Percentiles rank a stretch among this genome's conserved stretches.
Conservation (phyloP, 2,797 vertebrate genomes). For the Chrysocyon brachyurus region DNA sequence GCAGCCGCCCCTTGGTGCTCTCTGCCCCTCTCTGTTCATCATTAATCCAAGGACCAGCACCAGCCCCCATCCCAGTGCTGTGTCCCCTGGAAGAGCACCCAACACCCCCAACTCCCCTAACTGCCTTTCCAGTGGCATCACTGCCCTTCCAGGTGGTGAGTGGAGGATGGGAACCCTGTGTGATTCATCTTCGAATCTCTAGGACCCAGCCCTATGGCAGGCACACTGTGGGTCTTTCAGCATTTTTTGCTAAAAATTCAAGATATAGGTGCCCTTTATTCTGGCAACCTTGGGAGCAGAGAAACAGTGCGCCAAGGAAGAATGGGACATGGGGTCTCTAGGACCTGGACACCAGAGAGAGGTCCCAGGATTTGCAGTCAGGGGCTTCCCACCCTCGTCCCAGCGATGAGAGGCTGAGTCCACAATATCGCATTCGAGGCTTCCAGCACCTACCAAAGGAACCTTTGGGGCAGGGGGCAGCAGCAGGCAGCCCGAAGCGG, state of each 20-base stretch:
- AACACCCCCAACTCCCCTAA: not conserved
- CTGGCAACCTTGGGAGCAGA: not conserved
- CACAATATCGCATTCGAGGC: not conserved
- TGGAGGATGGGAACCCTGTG: not conserved
- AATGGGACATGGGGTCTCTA: not conserved
- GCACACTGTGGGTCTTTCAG: not conserved
- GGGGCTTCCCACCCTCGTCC: not conserved
- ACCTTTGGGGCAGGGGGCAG: slow-evolving; percentile 95
- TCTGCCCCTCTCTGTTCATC: not conserved
- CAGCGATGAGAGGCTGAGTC: not conserved
- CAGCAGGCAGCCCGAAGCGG: slow-evolving; percentile 96
- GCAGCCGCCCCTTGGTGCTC: not conserved
- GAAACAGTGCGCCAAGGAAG: not conserved
- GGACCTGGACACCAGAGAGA: not conserved
- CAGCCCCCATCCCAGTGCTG: not conserved
- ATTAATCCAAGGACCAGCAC: not conserved
- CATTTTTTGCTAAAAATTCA: not conserved
- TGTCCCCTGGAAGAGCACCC: not conserved
- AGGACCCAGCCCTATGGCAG: not conserved
- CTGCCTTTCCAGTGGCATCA: not conserved
- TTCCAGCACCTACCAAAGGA: slow-evolving; percentile 91
- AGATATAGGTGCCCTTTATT: not conserved
- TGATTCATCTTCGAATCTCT: not conserved
- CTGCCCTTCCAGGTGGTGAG: not conserved
- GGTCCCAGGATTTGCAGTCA: not conserved